Base-by-base conservation (phyloP, 2,888 invertebrate species). In the Xestia rhomboidea region DNA sequence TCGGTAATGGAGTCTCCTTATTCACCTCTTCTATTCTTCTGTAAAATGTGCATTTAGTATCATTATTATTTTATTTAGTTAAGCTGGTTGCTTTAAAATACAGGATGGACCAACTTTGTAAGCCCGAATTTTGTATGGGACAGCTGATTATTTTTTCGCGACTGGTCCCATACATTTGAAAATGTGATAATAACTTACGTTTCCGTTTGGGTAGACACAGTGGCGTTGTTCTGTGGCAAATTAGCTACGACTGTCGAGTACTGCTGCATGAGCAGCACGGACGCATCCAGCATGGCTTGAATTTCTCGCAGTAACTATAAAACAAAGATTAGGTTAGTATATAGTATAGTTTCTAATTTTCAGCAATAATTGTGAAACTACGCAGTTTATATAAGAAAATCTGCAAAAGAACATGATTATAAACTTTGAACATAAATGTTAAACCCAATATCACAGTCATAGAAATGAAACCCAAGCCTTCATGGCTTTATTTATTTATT, bases 221-320 rank as follows among this genome's bases (percentile, higher is more conserved):
- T 93, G 79, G 93, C 85, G 90, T 95, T 93, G 92, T 92, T 96
- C 89, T 90, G 96, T 81, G 96, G 97, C 93, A 95, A 94, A 92
- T 94, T 97, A 68, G 97, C 95, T 69, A 98, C 97, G 38, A 98
- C 97, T 69, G 97, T 97, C 79, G 98, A 98, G 94, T 99, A 99
- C 93, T 99, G 99, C 91, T 99, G 98, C 98, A 99, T 99, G 96
- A 99, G 98, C 69, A 99, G 97, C 80, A 98, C 98, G 6, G 99
- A 99, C 63, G 99, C 99, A 94, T 99, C 99, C 88, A 99, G 94
- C 94, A 99, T 97, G 3, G 98, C 97, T 96, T 99, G 98, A 87
- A 99, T 98, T 95, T 99, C 98, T 79, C 98, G 97, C 71, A 99
- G 96, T 90, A 98, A 97, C 97, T 98, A 95, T 11, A 98, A 96